Evolutionary conservation across 2,888 invertebrate genomes (phyloP).

Genomic region (Pachydiplax longipennis): DNA sequence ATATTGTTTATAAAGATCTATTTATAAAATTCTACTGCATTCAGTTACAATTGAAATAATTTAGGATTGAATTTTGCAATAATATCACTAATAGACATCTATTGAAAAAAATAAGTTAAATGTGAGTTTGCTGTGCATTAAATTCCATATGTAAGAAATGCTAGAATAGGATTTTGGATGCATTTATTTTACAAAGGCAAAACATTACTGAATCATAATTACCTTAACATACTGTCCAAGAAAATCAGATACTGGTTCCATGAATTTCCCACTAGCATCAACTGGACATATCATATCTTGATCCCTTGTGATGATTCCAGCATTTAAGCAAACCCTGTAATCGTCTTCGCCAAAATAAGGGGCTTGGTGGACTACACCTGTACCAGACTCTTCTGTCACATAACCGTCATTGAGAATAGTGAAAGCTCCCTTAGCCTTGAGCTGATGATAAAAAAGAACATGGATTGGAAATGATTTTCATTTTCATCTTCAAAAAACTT

Average conservation of each 20-base stretch:
- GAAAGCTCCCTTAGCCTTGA: conserved; percentile 71
- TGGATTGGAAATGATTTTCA: too few relatives aligned
- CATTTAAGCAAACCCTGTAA: conserved; percentile 73
- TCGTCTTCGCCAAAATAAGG: conserved; percentile 99
- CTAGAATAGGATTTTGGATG: too few relatives aligned
- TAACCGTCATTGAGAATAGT: conserved; percentile 87
- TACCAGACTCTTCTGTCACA: conserved; percentile 96
- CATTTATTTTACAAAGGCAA: too few relatives aligned
- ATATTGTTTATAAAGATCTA: too few relatives aligned
- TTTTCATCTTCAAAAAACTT: neutral
- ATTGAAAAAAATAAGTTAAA: too few relatives aligned
- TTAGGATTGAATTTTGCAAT: too few relatives aligned
- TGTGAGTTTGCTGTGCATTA: too few relatives aligned
- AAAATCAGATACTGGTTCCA: conserved; percentile 85
- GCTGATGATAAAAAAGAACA: conserved; percentile 50
- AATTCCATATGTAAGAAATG: too few relatives aligned
- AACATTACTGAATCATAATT: neutral
- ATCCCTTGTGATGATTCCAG: conserved; percentile 85
- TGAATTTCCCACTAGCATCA: conserved; percentile 89
- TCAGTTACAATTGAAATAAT: too few relatives aligned
- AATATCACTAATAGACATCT: too few relatives aligned
- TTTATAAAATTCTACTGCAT: too few relatives aligned
- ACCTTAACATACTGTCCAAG: conserved; percentile 88
- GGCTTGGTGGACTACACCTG: conserved; percentile 97
- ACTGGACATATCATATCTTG: conserved; percentile 92